Evolutionary conservation across 2,888 invertebrate genomes (phyloP).

Genomic region (Willowsia nigromaculata): DNA sequence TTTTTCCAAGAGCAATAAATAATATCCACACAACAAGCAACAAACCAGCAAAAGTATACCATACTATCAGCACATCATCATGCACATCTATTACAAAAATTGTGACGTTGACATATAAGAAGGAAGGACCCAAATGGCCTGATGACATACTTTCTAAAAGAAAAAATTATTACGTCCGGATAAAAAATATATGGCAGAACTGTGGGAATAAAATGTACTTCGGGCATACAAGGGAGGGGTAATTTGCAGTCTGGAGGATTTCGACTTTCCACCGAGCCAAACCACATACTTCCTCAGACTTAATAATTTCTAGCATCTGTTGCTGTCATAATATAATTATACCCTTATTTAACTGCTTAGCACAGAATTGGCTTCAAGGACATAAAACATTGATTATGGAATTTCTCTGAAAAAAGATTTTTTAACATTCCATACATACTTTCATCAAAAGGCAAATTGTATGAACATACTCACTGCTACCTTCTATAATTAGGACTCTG

Average conservation of each 20-base stretch:
- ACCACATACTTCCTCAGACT: background rate
- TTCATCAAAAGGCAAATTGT: too few relatives aligned
- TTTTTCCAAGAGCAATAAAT: slow-evolving; percentile 5
- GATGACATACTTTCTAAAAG: slow-evolving; percentile 50
- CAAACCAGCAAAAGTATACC: background rate
- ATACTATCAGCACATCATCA: background rate
- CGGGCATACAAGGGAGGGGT: too few relatives aligned
- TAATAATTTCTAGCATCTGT: background rate
- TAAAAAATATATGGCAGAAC: background rate
- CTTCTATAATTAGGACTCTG: too few relatives aligned
- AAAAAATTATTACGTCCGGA: background rate
- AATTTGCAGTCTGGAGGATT: too few relatives aligned
- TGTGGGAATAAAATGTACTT: too few relatives aligned
- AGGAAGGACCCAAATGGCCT: slow-evolving; percentile 37
- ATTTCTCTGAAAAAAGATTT: too few relatives aligned
- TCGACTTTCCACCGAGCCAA: too few relatives aligned
- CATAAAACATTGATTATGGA: too few relatives aligned
- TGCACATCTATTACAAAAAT: slow-evolving; percentile 3
- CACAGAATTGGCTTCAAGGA: background rate
- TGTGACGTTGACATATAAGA: slow-evolving; percentile 48
- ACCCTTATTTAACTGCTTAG: background rate
- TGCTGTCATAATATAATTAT: background rate
- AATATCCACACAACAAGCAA: slow-evolving; percentile 7
- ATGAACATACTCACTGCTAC: too few relatives aligned
- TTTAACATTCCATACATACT: too few relatives aligned